Percentiles rank a stretch among this genome's conserved stretches.
These are phyloP conservation scores for Silurus lanzhouensis DNA, from an alignment of 2,797 vertebrate species.

Conservation along the genomic window DNA sequence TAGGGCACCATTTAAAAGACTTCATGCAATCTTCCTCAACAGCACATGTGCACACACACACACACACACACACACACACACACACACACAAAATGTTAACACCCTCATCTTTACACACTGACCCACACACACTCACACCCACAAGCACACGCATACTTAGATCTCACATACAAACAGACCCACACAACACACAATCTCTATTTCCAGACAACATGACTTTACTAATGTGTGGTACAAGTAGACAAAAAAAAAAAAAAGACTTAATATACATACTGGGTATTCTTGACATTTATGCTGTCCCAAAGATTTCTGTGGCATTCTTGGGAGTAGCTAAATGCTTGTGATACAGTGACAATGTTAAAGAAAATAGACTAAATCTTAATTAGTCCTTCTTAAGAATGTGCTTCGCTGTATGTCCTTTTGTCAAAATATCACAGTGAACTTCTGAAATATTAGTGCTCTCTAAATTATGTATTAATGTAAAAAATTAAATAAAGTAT, in stretches of 20 bases:
- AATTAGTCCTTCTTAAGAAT: background rate
- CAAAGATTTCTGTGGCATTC: background rate
- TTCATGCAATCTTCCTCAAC: slow-evolving; percentile 15
- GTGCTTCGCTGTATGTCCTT: background rate
- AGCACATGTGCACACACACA: background rate
- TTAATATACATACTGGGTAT: background rate
- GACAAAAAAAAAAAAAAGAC: background rate
- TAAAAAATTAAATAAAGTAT: background rate
- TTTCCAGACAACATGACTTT: background rate
- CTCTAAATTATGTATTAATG: background rate
- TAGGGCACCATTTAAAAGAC: slow-evolving; percentile 28
- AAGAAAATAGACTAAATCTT: background rate
- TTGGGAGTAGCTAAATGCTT: background rate
- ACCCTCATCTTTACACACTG: too few species aligned
- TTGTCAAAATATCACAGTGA: background rate
- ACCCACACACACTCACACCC: background rate
- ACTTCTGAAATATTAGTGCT: background rate
- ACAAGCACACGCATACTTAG: background rate
- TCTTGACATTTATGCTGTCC: background rate
- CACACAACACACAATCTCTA: background rate
- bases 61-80: background rate
- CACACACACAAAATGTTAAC: background rate
- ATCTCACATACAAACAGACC: background rate
- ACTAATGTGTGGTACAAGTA: background rate
- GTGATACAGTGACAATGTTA: background rate